phyloP scores from a whole-genome alignment of 2,888 invertebrate genomes.

The Melipona beecheii region DNA sequence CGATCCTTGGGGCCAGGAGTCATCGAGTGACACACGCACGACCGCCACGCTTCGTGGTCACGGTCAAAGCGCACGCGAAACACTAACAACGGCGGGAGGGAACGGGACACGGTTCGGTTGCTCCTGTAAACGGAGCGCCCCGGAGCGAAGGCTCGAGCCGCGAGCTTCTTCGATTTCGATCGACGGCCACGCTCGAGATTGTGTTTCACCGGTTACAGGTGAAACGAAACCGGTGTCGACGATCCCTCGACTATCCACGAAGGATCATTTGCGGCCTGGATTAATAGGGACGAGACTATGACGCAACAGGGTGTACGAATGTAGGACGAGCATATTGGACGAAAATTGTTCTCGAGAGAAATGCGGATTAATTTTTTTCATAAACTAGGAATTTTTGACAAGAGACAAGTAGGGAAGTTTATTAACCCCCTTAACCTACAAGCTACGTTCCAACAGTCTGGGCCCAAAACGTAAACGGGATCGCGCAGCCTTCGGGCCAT shows the following conservation, averaged over 20 bases:
- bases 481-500: too few relatives aligned
- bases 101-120: slow-evolving; percentile 80
- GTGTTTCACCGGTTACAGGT: slow-evolving; percentile 54
- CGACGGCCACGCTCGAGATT: slow-evolving; percentile 57
- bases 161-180: slow-evolving; percentile 68
- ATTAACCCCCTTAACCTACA: too few relatives aligned
- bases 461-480: too few relatives aligned
- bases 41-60: slow-evolving; percentile 83
- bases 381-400: too few relatives aligned
- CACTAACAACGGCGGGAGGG: slow-evolving; percentile 63
- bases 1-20: slow-evolving; percentile 78
- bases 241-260: slow-evolving; percentile 1
- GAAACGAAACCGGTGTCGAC: slow-evolving; percentile 49
- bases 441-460: too few relatives aligned
- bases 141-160: slow-evolving; percentile 46
- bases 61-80: slow-evolving; percentile 80
- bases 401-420: too few relatives aligned
- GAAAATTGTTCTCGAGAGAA: background rate
- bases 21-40: slow-evolving; percentile 83
- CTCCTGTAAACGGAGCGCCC: slow-evolving; percentile 70
- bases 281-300: background rate
- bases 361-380: too few relatives aligned
- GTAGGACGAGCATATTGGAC: background rate
- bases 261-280: slow-evolving; percentile 17
- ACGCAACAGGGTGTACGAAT: background rate